These are phyloP conservation scores for Lamellibrachia columna DNA, from an alignment of 2,888 invertebrate genomes.

Conservation along the genomic window DNA sequence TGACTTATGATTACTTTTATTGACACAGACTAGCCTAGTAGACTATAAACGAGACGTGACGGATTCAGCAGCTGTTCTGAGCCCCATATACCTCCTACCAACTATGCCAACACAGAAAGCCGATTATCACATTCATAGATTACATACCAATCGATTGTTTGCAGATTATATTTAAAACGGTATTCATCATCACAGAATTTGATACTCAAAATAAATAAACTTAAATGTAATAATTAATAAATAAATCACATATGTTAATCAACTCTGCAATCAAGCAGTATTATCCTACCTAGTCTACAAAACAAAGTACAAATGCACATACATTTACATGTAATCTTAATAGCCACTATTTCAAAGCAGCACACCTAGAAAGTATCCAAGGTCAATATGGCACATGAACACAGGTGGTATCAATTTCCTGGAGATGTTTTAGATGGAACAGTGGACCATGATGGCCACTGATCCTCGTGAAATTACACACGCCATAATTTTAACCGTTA, in stretches of 20 bases:
- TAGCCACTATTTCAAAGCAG: constrained; percentile 3
- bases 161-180: constrained; percentile 12
- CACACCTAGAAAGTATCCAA: background rate
- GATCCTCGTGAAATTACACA: background rate
- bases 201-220: constrained; percentile 6
- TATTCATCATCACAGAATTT: constrained; percentile 7
- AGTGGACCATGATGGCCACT: background rate
- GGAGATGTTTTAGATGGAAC: background rate
- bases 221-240: constrained; percentile 10
- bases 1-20: background rate
- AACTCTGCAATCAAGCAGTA: constrained; percentile 12
- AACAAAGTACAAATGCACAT: constrained; percentile 12
- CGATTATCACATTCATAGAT: constrained; percentile 11
- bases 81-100: background rate
- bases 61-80: background rate
- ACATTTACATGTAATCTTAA: constrained; percentile 4
- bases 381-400: background rate
- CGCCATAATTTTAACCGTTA: background rate
- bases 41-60: background rate
- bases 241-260: constrained; percentile 16
- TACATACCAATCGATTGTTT: background rate
- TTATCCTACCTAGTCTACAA: constrained; percentile 6
- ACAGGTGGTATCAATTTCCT: background rate
- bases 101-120: constrained; percentile 5
- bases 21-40: background rate